Base-by-base conservation (phyloP, 1,140 invertebrate genomes). In the Latrodectus geometricus region DNA sequence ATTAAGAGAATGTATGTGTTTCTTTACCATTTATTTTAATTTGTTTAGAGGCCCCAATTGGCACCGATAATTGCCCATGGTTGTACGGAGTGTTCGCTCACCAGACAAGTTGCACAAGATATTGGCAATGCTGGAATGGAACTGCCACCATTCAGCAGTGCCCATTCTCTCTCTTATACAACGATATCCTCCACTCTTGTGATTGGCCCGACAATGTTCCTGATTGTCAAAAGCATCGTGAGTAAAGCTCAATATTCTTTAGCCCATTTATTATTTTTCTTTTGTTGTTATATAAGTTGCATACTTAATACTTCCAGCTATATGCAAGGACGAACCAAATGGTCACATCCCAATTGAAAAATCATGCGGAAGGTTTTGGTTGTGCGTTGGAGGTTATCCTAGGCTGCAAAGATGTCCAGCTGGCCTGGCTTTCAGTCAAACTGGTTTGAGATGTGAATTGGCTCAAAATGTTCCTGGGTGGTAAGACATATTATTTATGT, bases 71-170 rank as follows among this genome's bases (percentile, higher is more conserved):
- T 90, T 97, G 96, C 90, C 96, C 96, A 89, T 97, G 96, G 96
- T 91, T 97, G 82, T 97, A 97, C 90, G 96, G 96, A 35, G 97
- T 97, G 88, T 97, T 97, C 91, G 96, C 96, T 0, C 96, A 97
- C 90, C 96, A 97, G 91, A 97, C 96, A 0, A 96, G 95, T 0
- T 97, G 96, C 92, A 97, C 96, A 0, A 92, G 96, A 17, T 97
- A 97, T 91, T 97, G 96, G 96, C 97, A 96, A 0, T 97, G 96
- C 90, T 97, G 96, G 96, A 97, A 97, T 90, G 96, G 96, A 54
- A 97, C 96, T 0, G 95, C 96, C 14, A 96, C 96, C 0, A 96
- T 97, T 91, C 96, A 97, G 90, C 93, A 97, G n/a, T 97, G 96
- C 91, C 97, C 97, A 89, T 96, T 96, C 66, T 96, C 96, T 3